phyloP scores from a whole-genome alignment of 1,140 invertebrate species.

The Solenopsis fugax region DNA sequence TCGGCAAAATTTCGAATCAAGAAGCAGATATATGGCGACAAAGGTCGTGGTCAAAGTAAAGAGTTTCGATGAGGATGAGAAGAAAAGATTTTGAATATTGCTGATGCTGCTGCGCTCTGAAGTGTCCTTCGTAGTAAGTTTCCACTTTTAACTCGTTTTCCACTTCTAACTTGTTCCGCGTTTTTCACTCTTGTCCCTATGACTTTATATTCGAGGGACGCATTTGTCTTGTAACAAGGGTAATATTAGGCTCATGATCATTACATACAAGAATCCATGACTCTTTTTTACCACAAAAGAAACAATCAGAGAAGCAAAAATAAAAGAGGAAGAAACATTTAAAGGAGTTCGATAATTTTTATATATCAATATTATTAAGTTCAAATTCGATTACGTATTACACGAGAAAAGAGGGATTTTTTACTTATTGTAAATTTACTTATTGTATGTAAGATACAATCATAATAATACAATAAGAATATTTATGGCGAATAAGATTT shows the following conservation, averaged over 20 bases:
- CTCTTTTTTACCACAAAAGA: not conserved
- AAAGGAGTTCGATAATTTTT: not conserved
- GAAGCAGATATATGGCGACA: conserved; percentile 29
- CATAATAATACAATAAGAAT: too few relatives aligned
- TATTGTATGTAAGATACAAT: too few relatives aligned
- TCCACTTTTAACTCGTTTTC: conserved; percentile 77
- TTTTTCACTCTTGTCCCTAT: not conserved
- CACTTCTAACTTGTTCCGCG: too few relatives aligned
- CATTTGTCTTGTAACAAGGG: not conserved
- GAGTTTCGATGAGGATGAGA: conserved; percentile 32
- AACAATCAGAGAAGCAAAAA: not conserved
- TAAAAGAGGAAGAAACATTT: not conserved
- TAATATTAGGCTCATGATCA: not conserved
- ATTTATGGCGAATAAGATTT: too few relatives aligned
- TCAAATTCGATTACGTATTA: too few relatives aligned
- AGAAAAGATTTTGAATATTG: conserved; percentile 82
- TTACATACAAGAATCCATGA: too few relatives aligned
- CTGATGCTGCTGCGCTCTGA: conserved; percentile 81
- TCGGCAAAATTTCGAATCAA: conserved; percentile 62
- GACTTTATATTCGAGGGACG: not conserved
- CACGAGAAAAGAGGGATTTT: too few relatives aligned
- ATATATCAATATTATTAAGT: too few relatives aligned
- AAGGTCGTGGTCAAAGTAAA: conserved; percentile 63
- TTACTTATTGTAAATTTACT: too few relatives aligned
- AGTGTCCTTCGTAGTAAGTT: conserved; percentile 77